Conservation (phyloP, 2,113 vertebrate genomes). For the Nibea coibor region DNA sequence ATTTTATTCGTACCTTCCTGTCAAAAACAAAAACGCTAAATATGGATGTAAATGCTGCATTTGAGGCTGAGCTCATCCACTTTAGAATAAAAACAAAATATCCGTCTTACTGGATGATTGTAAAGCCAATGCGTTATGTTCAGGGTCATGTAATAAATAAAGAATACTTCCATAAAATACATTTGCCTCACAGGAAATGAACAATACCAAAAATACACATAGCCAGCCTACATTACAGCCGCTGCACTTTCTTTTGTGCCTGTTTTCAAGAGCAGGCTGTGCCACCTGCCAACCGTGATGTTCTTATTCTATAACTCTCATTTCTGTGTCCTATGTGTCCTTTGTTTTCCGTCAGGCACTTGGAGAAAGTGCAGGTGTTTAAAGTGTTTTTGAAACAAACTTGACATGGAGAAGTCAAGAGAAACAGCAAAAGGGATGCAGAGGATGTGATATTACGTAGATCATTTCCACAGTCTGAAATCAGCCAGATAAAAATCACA, state of each 20-base stretch:
- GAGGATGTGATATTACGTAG: conserved; percentile 1
- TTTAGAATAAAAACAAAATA: background rate
- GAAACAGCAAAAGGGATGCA: background rate
- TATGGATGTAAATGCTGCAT: background rate
- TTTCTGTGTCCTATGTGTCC: conserved; percentile 37
- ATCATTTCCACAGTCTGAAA: conserved; percentile 2
- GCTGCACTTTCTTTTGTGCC: conserved; percentile 30
- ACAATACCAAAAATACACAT: conserved; percentile 20
- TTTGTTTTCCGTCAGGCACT: conserved; percentile 38
- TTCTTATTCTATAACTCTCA: conserved; percentile 22
- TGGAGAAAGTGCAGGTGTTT: conserved; percentile 38
- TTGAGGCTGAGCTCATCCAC: background rate
- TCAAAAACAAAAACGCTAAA: background rate
- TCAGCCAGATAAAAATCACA: conserved; percentile 17
- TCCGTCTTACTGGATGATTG: background rate
- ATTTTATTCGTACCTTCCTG: background rate
- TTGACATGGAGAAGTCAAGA: background rate
- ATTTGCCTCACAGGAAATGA: conserved; percentile 20
- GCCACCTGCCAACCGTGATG: conserved; percentile 32
- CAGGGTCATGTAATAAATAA: background rate
- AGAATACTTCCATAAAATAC: background rate
- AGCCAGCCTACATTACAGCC: background rate
- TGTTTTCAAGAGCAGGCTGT: conserved; percentile 24
- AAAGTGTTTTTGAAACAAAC: conserved; percentile 43
- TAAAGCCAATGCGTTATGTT: background rate